phyloP scores from a whole-genome alignment of 2,113 vertebrate genomes.

The Nibea coibor region DNA sequence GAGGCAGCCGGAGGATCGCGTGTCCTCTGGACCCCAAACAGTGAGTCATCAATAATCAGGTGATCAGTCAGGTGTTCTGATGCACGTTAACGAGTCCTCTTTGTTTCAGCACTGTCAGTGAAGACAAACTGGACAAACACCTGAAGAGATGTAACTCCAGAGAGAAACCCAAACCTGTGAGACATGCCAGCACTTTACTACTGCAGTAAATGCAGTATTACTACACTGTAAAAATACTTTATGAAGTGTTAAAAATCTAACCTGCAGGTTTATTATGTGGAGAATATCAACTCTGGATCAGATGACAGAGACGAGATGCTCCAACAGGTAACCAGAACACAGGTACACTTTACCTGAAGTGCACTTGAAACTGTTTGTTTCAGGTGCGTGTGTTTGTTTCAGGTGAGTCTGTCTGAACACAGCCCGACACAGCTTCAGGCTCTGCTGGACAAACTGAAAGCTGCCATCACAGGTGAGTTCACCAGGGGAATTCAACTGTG shows the following conservation, averaged over 20 bases:
- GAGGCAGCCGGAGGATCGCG: conserved; percentile 85
- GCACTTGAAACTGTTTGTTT: no score
- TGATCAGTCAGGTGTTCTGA: background rate
- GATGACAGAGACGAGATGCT: conserved; percentile 69
- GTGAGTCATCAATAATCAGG: conserved; percentile 81
- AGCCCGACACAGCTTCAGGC: conserved; percentile 85
- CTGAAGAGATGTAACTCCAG: conserved; percentile 96
- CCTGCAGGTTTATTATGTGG: conserved; percentile 89
- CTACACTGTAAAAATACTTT: no score
- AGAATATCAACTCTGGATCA: conserved; percentile 91
- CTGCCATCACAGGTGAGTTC: conserved; percentile 84
- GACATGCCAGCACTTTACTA: conserved; percentile 34
- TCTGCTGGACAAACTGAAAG: conserved; percentile 87
- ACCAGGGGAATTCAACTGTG: no score
- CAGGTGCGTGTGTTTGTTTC: background rate
- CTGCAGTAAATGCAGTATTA: no score
- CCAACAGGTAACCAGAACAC: conserved; percentile 26
- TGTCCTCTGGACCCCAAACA: conserved; percentile 97
- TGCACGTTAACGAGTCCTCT: background rate
- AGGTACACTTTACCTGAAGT: no score
- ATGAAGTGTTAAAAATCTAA: no score
- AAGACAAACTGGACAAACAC: conserved; percentile 92
- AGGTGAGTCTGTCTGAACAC: conserved; percentile 87
- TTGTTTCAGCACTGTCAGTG: conserved; percentile 88
- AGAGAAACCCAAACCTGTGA: conserved; percentile 92